phyloP scores from a whole-genome alignment of 2,797 vertebrate genomes.

The Loriculus beryllinus region DNA sequence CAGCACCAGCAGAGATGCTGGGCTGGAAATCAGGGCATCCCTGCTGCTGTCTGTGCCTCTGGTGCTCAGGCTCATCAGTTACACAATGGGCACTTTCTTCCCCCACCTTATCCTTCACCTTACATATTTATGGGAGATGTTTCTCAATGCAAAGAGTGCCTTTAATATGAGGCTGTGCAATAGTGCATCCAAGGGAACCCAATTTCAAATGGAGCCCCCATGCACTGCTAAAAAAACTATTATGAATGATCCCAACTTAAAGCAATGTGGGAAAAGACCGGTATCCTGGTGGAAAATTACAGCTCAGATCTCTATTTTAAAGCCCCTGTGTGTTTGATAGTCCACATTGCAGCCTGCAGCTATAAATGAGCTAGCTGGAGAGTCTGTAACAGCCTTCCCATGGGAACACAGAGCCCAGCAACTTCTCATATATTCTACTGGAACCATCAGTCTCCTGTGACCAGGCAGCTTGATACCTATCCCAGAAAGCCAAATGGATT shows the following conservation, averaged over 20 bases:
- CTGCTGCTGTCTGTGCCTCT: background rate
- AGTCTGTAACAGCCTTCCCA: background rate
- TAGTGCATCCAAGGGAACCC: background rate
- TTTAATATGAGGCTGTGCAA: background rate
- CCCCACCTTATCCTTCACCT: background rate
- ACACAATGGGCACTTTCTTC: background rate
- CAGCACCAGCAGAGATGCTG: fast-evolving
- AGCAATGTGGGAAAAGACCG: background rate
- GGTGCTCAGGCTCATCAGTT: background rate
- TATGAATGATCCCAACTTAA: background rate
- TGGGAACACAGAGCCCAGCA: background rate
- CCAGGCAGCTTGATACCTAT: background rate
- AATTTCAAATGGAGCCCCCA: background rate
- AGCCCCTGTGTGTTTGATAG: background rate
- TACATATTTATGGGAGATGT: background rate
- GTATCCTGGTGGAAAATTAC: background rate
- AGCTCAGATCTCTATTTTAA: background rate
- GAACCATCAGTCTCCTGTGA: background rate
- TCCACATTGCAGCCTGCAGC: background rate
- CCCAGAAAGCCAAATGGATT: background rate
- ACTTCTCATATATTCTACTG: background rate
- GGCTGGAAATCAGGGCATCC: background rate
- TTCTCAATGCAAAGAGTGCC: background rate
- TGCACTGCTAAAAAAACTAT: background rate
- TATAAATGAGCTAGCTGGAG: background rate